Conservation (phyloP, 2,113 vertebrate genomes). For the Pithys albifrons region DNA sequence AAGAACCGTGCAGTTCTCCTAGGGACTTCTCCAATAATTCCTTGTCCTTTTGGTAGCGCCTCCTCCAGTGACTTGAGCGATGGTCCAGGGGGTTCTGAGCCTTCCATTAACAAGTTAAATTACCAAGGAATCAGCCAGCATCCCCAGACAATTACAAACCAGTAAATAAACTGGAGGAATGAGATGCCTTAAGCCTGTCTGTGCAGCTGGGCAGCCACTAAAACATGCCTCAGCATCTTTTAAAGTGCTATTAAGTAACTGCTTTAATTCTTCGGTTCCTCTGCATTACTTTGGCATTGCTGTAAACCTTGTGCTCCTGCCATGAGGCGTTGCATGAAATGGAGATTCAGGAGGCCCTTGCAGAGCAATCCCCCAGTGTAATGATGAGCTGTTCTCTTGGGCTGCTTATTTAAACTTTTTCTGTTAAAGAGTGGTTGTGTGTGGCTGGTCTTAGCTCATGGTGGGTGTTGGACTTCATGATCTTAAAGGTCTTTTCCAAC, state of each 20-base stretch:
- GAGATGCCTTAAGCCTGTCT: not conserved
- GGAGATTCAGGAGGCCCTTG: not conserved
- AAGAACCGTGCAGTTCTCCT: not conserved
- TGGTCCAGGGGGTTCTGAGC: not conserved
- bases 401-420: not conserved
- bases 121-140: not conserved
- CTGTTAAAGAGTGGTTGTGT: accelerated
- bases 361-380: not conserved
- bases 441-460: not conserved
- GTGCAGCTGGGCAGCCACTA: not conserved
- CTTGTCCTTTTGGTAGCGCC: not conserved
- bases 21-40: not conserved
- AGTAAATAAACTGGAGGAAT: not conserved
- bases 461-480: not conserved
- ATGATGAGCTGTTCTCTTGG: not conserved
- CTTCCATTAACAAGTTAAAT: not conserved
- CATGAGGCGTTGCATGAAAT: not conserved
- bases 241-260: not conserved
- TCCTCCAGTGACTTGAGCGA: not conserved
- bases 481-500: not conserved
- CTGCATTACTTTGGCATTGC: not conserved
- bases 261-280: not conserved
- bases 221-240: not conserved
- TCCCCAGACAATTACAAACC: not conserved
- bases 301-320: not conserved